Percentiles rank a stretch among this genome's conserved stretches.
Conservation (phyloP, 2,797 vertebrate genomes). For the Neoniphon sammara region DNA sequence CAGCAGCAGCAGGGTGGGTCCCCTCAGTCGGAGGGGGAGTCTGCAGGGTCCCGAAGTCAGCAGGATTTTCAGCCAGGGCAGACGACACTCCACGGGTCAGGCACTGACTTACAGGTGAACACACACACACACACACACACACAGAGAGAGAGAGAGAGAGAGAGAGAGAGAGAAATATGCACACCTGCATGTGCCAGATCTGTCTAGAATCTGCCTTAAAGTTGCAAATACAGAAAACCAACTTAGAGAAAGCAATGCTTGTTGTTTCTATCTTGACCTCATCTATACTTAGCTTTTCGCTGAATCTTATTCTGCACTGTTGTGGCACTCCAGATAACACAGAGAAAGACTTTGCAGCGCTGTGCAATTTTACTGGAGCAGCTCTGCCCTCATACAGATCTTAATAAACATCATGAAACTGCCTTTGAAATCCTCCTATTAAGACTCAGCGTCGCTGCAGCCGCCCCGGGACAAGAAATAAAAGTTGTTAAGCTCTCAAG, state of each 20-base stretch:
- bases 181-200: slow-evolving; percentile 25
- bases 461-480: not conserved
- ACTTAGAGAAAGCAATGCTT: slow-evolving; percentile 2
- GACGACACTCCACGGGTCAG: slow-evolving; percentile 78
- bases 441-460: slow-evolving; percentile 1
- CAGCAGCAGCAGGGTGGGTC: slow-evolving; percentile 49
- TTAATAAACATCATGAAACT: slow-evolving; percentile 3
- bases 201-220: not conserved
- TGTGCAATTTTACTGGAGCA: slow-evolving; percentile 35
- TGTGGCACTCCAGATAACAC: not conserved
- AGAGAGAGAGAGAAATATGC: slow-evolving; percentile 10
- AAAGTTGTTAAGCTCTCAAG: slow-evolving; percentile 1
- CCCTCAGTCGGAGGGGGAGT: slow-evolving; percentile 73
- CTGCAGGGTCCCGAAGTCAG: slow-evolving; percentile 72
- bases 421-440: slow-evolving; percentile 30
- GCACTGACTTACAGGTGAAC: slow-evolving; percentile 71
- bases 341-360: slow-evolving; percentile 1
- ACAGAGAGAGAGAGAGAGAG: slow-evolving; percentile 10
- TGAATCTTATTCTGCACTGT: slow-evolving; percentile 22
- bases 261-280: slow-evolving; percentile 21
- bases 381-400: slow-evolving; percentile 12
- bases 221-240: slow-evolving; percentile 14
- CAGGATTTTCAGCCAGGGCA: slow-evolving; percentile 69
- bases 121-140: not conserved
- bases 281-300: slow-evolving; percentile 34